phyloP scores from a whole-genome alignment of 2,797 vertebrate species.

The Tapera naevia region DNA sequence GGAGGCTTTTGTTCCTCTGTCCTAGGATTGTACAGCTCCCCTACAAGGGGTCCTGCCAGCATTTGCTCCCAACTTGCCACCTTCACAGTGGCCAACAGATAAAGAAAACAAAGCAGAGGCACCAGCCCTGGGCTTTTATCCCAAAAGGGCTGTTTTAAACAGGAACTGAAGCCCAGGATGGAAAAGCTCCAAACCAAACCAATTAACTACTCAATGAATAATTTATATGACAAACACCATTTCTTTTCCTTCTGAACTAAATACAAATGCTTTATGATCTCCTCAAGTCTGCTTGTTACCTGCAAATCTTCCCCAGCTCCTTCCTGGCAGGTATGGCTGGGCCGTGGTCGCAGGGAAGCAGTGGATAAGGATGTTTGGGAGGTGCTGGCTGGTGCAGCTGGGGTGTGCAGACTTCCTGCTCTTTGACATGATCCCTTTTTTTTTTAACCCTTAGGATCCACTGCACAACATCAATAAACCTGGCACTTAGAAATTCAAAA shows the following conservation, averaged over 20 bases:
- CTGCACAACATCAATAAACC: neutral
- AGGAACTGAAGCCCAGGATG: neutral
- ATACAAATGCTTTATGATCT: neutral
- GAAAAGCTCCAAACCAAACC: slow-evolving; percentile 36
- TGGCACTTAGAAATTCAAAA: neutral
- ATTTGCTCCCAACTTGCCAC: neutral
- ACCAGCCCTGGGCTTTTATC: neutral
- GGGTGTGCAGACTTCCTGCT: neutral
- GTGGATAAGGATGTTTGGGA: neutral
- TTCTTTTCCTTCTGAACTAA: neutral
- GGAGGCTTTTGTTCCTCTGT: neutral
- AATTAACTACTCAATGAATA: slow-evolving; percentile 17
- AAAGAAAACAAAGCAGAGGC: neutral
- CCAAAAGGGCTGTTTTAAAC: neutral
- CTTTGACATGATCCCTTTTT: neutral
- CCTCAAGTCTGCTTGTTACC: neutral
- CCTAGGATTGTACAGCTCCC: neutral
- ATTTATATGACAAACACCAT: neutral
- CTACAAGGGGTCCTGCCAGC: neutral
- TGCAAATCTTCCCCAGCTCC: neutral
- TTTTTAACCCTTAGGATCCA: neutral
- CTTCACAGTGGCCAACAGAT: neutral
- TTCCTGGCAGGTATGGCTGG: neutral
- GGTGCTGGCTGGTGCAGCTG: neutral
- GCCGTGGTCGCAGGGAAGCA: neutral